These are phyloP conservation scores for Psephotus haematonotus DNA, from an alignment of 2,113 vertebrate genomes.

Conservation along the genomic window DNA sequence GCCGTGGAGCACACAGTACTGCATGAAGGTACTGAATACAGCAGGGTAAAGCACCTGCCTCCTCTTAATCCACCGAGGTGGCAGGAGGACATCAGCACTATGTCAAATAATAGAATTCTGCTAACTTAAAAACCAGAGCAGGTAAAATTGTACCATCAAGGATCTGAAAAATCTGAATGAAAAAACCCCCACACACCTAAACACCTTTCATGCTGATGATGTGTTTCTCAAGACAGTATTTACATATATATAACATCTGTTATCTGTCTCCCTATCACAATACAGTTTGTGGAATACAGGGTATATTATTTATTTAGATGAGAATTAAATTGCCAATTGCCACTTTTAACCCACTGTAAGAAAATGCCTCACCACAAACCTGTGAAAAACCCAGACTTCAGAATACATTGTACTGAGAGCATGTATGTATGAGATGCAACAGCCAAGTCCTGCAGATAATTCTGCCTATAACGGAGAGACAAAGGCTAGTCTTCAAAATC, in stretches of 20 bases:
- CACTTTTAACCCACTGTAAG: not conserved
- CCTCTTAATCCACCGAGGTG: not conserved
- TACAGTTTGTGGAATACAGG: not conserved
- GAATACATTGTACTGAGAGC: not conserved
- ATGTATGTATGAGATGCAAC: rapidly evolving
- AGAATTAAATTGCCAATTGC: not conserved
- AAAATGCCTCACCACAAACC: not conserved
- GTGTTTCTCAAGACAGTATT: not conserved
- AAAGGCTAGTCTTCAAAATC: not conserved
- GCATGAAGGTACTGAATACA: not conserved
- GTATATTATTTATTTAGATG: not conserved
- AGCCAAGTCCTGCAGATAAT: not conserved
- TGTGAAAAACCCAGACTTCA: not conserved
- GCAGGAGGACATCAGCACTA: not conserved
- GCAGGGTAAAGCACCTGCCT: not conserved
- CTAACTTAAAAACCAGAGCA: not conserved
- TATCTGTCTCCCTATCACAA: not conserved
- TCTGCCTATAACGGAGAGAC: not conserved
- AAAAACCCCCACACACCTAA: not conserved
- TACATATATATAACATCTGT: not conserved
- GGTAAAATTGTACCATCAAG: not conserved
- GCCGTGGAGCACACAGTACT: rapidly evolving
- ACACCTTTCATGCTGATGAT: not conserved
- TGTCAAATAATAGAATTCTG: rapidly evolving
- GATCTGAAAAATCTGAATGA: not conserved